Evolutionary conservation across 2,797 vertebrate genomes (phyloP).

Genomic region (Tragopan temminckii): DNA sequence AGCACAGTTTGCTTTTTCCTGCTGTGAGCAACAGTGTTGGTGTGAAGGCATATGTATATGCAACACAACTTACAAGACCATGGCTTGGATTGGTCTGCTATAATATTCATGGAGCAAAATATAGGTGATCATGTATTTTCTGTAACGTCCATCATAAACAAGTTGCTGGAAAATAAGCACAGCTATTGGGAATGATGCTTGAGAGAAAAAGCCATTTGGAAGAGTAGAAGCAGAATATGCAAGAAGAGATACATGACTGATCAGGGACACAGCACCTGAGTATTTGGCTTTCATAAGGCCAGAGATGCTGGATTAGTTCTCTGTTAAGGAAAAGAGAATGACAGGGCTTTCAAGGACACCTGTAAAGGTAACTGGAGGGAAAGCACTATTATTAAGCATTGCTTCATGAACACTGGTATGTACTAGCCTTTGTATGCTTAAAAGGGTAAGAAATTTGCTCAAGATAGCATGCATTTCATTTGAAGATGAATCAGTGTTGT

Average conservation of each 20-base stretch:
- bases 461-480: not conserved
- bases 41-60: not conserved
- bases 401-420: not conserved
- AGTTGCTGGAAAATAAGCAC: not conserved
- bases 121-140: not conserved
- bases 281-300: not conserved
- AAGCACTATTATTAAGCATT: not conserved
- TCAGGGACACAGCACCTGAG: accelerated
- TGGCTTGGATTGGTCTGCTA: not conserved
- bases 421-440: not conserved
- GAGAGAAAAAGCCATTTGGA: not conserved
- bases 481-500: not conserved
- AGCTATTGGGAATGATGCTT: not conserved
- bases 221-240: not conserved
- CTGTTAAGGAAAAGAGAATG: not conserved
- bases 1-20: not conserved
- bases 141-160: not conserved
- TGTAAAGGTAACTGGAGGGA: not conserved
- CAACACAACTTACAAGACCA: not conserved
- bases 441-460: not conserved
- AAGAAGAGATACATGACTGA: not conserved
- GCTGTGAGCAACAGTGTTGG: not conserved
- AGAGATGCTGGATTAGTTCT: not conserved
- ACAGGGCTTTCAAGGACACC: not conserved
- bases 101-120: not conserved